Percentiles rank a stretch among this genome's conserved stretches.
Conservation (phyloP, 2,888 invertebrate species). For the Zootermopsis nevadensis region DNA sequence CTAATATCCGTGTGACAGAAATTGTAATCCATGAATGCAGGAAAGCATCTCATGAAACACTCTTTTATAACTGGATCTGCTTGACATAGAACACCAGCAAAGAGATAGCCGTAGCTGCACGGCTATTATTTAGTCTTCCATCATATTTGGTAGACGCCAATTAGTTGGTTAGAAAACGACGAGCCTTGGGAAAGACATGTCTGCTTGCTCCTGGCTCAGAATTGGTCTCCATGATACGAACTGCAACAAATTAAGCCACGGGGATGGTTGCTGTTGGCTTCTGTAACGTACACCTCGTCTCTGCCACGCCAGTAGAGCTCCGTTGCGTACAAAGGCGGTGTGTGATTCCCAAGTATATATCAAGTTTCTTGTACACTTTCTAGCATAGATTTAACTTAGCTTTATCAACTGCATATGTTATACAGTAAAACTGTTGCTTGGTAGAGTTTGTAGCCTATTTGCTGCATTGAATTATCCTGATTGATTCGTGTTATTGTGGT, state of each 20-base stretch:
- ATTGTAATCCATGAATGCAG: too few relatives aligned
- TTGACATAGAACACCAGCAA: neutral
- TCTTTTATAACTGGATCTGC: neutral
- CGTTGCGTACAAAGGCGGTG: neutral
- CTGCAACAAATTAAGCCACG: constrained; percentile 28
- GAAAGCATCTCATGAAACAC: too few relatives aligned
- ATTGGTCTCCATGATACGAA: constrained; percentile 30
- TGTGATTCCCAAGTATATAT: too few relatives aligned
- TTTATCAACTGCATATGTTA: too few relatives aligned
- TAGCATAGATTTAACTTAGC: too few relatives aligned
- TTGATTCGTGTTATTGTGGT: too few relatives aligned
- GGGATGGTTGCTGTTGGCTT: neutral
- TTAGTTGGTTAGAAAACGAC: constrained; percentile 37
- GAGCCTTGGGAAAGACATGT: neutral
- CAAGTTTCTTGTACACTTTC: too few relatives aligned
- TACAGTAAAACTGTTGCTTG: too few relatives aligned
- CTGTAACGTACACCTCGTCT: neutral
- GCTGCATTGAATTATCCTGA: too few relatives aligned
- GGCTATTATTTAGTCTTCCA: constrained; percentile 50
- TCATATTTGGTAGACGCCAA: constrained; percentile 51
- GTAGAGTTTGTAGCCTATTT: too few relatives aligned
- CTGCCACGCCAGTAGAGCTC: neutral
- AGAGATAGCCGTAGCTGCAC: neutral
- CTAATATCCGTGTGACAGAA: too few relatives aligned
- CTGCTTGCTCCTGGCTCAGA: constrained; percentile 11